These are phyloP conservation scores for Brachyopa scutellaris DNA, from an alignment of 2,888 invertebrate species.

Conservation along the genomic window DNA sequence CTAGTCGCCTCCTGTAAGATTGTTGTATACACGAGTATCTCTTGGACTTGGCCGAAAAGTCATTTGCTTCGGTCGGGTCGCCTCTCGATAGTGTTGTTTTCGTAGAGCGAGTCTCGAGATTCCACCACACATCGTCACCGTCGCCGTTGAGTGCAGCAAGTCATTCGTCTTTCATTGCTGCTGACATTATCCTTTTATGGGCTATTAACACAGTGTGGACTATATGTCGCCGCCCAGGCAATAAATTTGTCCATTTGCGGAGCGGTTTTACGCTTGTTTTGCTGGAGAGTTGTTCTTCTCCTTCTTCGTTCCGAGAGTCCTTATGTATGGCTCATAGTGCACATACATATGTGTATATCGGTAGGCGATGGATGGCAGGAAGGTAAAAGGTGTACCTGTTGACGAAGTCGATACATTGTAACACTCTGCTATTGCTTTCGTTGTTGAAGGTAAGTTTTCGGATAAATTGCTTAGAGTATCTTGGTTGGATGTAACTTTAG, in stretches of 20 bases:
- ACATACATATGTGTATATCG: too few relatives aligned
- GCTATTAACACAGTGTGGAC: constrained; percentile 72
- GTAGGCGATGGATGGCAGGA: not conserved
- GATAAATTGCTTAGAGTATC: constrained; percentile 48
- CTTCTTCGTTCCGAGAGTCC: constrained; percentile 13
- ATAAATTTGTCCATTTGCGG: constrained; percentile 70
- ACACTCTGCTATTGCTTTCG: constrained; percentile 12
- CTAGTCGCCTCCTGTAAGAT: constrained; percentile 26
- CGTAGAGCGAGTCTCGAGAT: constrained; percentile 28
- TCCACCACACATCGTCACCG: constrained; percentile 12
- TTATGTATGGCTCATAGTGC: constrained; percentile 41
- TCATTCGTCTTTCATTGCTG: constrained; percentile 72
- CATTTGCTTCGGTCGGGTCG: constrained; percentile 49
- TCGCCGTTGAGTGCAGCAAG: constrained; percentile 61
- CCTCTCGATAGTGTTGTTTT: constrained; percentile 38
- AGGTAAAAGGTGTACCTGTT: not conserved
- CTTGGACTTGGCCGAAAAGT: constrained; percentile 58
- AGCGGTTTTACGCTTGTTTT: constrained; percentile 65
- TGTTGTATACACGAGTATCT: constrained; percentile 56
- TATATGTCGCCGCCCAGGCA: constrained; percentile 72
- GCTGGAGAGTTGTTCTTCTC: constrained; percentile 26
- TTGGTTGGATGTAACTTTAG: not conserved
- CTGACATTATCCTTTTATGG: constrained; percentile 73
- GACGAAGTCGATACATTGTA: constrained; percentile 25
- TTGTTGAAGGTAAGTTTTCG: constrained; percentile 22